Conservation (phyloP, 2,113 vertebrate genomes). For the Anguilla rostrata region DNA sequence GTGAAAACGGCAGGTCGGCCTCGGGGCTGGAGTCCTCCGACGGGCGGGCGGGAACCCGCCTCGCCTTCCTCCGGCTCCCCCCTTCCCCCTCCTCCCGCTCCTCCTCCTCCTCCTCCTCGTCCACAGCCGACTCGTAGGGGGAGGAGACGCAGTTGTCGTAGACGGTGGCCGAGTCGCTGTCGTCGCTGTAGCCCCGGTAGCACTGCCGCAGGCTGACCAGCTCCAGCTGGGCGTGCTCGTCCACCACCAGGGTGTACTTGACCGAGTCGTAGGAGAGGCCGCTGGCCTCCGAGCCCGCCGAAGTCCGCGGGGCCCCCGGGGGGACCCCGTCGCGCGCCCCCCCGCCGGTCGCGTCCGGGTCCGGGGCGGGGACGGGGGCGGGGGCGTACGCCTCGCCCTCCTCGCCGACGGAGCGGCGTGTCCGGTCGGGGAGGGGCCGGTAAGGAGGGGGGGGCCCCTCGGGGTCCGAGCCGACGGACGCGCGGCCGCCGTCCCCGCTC, state of each 20-base stretch:
- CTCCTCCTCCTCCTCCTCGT: slow-evolving; percentile 90
- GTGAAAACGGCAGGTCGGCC: slow-evolving; percentile 87
- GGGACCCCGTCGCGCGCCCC: slow-evolving; percentile 17
- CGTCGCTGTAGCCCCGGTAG: slow-evolving; percentile 91
- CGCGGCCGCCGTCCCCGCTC: slow-evolving; percentile 80
- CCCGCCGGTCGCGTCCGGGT: slow-evolving; percentile 56
- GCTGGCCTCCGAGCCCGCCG: slow-evolving; percentile 88
- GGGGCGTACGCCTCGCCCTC: slow-evolving; percentile 80
- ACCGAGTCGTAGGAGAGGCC: slow-evolving; percentile 94
- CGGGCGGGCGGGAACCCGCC: slow-evolving; percentile 78
- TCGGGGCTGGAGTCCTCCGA: slow-evolving; percentile 89
- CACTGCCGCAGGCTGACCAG: slow-evolving; percentile 91
- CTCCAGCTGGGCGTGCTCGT: slow-evolving; percentile 91
- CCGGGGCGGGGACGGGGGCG: slow-evolving; percentile 48
- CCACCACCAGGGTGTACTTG: slow-evolving; percentile 96
- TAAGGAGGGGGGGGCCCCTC: slow-evolving; percentile 82
- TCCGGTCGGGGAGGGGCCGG: slow-evolving; percentile 75
- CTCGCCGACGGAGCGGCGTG: slow-evolving; percentile 85
- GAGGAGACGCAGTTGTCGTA: slow-evolving; percentile 95
- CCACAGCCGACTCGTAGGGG: slow-evolving; percentile 87
- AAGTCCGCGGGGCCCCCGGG: slow-evolving; percentile 67
- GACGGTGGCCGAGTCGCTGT: slow-evolving; percentile 91
- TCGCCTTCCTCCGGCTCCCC: slow-evolving; percentile 39
- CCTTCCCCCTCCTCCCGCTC: slow-evolving; percentile 48
- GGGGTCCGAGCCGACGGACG: slow-evolving; percentile 88